These are phyloP conservation scores for Sebastes paucispinis DNA, from an alignment of 2,797 vertebrate species.

Conservation along the genomic window DNA sequence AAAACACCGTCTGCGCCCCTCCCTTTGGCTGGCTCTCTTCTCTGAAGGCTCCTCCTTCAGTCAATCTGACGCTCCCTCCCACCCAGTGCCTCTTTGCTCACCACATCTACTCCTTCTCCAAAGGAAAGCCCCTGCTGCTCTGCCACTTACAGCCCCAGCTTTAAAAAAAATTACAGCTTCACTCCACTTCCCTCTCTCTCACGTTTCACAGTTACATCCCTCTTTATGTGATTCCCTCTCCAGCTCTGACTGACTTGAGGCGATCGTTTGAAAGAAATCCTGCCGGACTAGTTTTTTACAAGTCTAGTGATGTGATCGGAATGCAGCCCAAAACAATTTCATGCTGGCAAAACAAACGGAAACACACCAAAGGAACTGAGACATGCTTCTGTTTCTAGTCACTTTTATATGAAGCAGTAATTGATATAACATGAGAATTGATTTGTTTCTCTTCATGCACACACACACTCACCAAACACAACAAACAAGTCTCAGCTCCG, in stretches of 20 bases:
- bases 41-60: slow-evolving; percentile 46
- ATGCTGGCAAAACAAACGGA: not conserved
- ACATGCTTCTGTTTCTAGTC: not conserved
- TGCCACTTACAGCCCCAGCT: no score
- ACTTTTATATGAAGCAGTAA: not conserved
- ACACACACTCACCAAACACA: not conserved
- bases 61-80: not conserved
- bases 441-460: not conserved
- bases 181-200: not conserved
- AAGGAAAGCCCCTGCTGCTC: not conserved
- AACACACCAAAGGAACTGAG: not conserved
- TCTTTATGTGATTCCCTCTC: not conserved
- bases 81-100: not conserved
- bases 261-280: slow-evolving; percentile 2
- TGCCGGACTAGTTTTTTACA: slow-evolving; percentile 37
- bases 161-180: not conserved
- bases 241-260: not conserved
- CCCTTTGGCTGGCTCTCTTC: slow-evolving; percentile 33
- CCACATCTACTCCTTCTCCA: not conserved
- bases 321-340: not conserved
- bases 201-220: not conserved
- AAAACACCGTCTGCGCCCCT: slow-evolving; percentile 45
- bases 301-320: not conserved
- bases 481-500: not conserved
- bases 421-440: not conserved